These are phyloP conservation scores for Pantherophis vulpinus DNA, from an alignment of 2,797 vertebrate genomes.

Conservation along the genomic window DNA sequence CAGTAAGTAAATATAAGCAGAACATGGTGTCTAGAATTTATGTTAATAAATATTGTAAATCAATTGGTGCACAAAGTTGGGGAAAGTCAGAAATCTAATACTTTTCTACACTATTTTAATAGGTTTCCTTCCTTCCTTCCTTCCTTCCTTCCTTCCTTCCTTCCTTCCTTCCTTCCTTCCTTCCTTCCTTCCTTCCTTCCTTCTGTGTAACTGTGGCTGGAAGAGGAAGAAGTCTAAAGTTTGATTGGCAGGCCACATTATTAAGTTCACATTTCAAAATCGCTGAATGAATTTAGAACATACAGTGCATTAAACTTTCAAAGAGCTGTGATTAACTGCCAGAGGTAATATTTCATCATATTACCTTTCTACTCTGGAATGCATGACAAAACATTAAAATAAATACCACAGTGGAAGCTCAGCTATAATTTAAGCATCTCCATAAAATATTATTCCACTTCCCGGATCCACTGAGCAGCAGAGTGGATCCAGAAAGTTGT, in stretches of 20 bases:
- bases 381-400: background rate
- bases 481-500: background rate
- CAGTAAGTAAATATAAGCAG: background rate
- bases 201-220: background rate
- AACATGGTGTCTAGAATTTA: background rate
- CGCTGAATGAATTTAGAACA: background rate
- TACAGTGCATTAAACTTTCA: background rate
- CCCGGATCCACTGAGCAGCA: background rate
- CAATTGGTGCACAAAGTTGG: background rate
- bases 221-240: background rate
- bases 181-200: background rate
- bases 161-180: too few relatives aligned
- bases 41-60: background rate
- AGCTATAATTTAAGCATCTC: background rate
- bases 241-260: background rate
- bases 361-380: background rate
- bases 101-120: background rate
- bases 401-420: background rate
- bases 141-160: background rate
- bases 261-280: background rate
- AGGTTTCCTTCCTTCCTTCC: background rate
- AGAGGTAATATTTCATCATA: background rate
- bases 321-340: background rate
- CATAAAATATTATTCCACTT: background rate
- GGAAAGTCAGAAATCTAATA: background rate